These are phyloP conservation scores for Oasisia sp. DNA, from an alignment of 2,888 invertebrate species.

Conservation along the genomic window DNA sequence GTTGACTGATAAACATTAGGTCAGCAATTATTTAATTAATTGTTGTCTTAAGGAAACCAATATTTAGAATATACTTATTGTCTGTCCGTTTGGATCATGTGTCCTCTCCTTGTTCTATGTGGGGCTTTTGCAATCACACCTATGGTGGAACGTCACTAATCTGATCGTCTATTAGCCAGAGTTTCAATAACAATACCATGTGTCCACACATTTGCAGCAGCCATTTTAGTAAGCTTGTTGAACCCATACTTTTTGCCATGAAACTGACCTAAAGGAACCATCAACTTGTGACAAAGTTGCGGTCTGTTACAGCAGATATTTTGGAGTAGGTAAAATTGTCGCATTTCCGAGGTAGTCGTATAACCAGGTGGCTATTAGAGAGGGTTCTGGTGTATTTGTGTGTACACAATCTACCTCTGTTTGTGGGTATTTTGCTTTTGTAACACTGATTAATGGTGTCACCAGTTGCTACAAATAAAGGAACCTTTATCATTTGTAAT, in stretches of 20 bases:
- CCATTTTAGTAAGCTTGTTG: too few species aligned
- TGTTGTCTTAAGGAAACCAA: not conserved
- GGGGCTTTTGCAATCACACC: too few species aligned
- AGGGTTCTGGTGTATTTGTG: not conserved
- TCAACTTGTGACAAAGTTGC: too few species aligned
- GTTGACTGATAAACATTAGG: too few species aligned
- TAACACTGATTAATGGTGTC: not conserved
- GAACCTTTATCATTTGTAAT: too few species aligned
- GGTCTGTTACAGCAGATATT: not conserved
- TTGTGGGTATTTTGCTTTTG: not conserved
- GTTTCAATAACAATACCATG: not conserved
- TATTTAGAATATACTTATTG: not conserved
- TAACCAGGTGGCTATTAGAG: not conserved
- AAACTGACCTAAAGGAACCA: too few species aligned
- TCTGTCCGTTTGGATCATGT: not conserved
- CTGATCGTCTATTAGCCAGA: not conserved
- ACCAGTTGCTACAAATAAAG: too few species aligned
- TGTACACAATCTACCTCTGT: not conserved
- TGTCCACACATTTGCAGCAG: too few species aligned
- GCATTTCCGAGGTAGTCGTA: not conserved
- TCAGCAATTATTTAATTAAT: too few species aligned
- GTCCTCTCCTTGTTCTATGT: not conserved
- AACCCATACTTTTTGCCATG: too few species aligned
- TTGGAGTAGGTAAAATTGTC: not conserved
- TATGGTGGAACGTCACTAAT: not conserved